Evolutionary conservation across 2,888 invertebrate genomes (phyloP), one percentile per base, ranked within the genome.

Genomic region (Eustalomyia histrio): DNA sequence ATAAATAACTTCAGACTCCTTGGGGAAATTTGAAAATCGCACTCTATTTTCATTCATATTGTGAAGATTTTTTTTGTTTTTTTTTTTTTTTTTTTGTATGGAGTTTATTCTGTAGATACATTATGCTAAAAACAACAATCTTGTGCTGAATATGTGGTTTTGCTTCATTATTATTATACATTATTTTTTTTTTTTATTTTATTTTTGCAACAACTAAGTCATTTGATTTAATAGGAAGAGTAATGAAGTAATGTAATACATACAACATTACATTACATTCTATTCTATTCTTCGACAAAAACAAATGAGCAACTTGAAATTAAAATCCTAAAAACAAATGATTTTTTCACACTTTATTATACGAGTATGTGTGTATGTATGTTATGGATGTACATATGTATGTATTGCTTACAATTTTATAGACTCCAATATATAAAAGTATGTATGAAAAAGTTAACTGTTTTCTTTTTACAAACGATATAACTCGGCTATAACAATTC

Each of bases 1-100:
- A 76, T 82, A 82, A 79, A 82, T 81, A 81, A 78, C 82, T 79
- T 79, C 82, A 82, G 82, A 82, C 82, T 82, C 82, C 82, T 82
- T 82, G 60, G 82, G 82, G 82, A 82, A 82, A 82, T 82, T 79
- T 79, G 68, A 73, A 76, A 79, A 82, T 79, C 79, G 79, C 82
- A 82, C 82, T 82, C 82, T 73, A 82, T 82, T 81, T 78, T 81
- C 81, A 81, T 35, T 72, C 67, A 74, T 68, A 47, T 47, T 47
- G 43, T 47, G 43, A n/a, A n/a, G 6, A n/a, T 6, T 53, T 58
- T 60, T n/a, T n/a, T n/a, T n/a, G n/a, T n/a, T n/a, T n/a, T n/a
- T 47, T 1, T 74, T 69, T 29, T 73, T 47, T 1, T 74, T 69
- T 29, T 73, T 73, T 76, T 53, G 18, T 9, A 14, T 55, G 52